Base-by-base conservation (phyloP, 1,140 invertebrate genomes). In the Micrasema minimum region DNA sequence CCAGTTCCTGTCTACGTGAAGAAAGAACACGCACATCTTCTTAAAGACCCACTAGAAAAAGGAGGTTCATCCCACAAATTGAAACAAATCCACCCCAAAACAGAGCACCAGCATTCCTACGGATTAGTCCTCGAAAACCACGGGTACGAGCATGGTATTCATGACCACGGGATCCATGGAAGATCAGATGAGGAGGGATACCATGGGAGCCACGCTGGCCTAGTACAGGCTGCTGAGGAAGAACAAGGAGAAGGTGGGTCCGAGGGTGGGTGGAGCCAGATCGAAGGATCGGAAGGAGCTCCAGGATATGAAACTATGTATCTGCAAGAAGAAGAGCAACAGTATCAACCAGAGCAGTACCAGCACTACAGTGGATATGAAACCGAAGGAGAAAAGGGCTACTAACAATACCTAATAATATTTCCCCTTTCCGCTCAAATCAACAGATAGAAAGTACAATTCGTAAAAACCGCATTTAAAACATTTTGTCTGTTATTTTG, bases 1-100 rank as follows among this genome's bases (percentile, higher is more conserved):
- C 83, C 88, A 6, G 88, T 89, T 7, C 88, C 88, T 11, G 87
- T 88, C 2, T 89, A 88, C 78, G 82, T 88, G 2, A 89, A 89
- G 80, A 88, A 89, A 75, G 88, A 89, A 77, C 86, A 89, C 78
- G 84, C 82, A 75, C 86, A 89, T 76, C 78, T 88, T 37, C 78
- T 89, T 9, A 84, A 89, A 72, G 87, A 89, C 72, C 88, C 88
- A 7, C 79, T 89, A 50, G 86, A 88, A 73, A 86, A 87, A 72
- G 87, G 88, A 41, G 85, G 86, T 72, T 86, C 84, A 72, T 87
- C 87, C 71, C 84, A 86, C 70, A 84, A 86, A 76, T 75, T 87
- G 66, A 88, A 88, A 76, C 82, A 86, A 45, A 78, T 88, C 69
- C 87, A 88, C 75, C 87, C 87, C 11, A 85, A 88, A 77, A 85